A percentile compares a stretch with the other conserved stretches of the same genome.
These are phyloP conservation scores for Acleris cristana DNA, from an alignment of 2,888 invertebrate species.

Conservation along the genomic window DNA sequence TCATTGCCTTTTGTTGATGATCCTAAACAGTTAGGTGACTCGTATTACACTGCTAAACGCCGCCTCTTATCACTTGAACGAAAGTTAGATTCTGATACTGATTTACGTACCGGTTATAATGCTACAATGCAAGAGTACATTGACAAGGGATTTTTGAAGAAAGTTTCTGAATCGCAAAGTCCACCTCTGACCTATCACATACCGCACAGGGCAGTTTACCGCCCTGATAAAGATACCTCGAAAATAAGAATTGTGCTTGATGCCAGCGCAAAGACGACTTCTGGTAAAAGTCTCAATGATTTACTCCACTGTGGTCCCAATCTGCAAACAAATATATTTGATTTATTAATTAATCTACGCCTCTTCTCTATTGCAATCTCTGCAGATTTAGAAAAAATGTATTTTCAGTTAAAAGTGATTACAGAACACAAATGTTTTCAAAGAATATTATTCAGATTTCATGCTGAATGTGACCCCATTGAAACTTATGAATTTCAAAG, in stretches of 20 bases:
- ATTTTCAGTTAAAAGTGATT: constrained; percentile 29
- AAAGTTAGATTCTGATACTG: not conserved
- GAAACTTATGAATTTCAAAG: constrained; percentile 29
- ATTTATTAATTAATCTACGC: constrained; percentile 10
- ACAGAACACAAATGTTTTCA: constrained; percentile 25
- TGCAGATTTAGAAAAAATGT: constrained; percentile 37
- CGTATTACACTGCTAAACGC: constrained; percentile 10
- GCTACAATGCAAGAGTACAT: not conserved
- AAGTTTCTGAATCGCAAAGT: not conserved
- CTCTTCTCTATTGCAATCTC: constrained; percentile 17
- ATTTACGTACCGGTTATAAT: not conserved
- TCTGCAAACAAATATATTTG: constrained; percentile 12
- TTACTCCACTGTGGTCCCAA: not conserved
- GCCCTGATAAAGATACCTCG: not conserved
- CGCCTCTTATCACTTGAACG: constrained; percentile 12
- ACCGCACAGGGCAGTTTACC: not conserved
- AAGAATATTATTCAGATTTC: constrained; percentile 16
- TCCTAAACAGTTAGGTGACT: constrained; percentile 11
- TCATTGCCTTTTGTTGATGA: constrained; percentile 14
- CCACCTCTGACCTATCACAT: not conserved
- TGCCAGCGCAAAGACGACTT: constrained; percentile 3
- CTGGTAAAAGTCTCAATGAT: constrained; percentile 16
- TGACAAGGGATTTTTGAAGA: constrained; percentile 1
- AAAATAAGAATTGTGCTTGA: not conserved
- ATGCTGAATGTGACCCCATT: not conserved